Evolutionary conservation across 2,888 invertebrate species (phyloP).

Genomic region (Malthinus seriepunctatus): DNA sequence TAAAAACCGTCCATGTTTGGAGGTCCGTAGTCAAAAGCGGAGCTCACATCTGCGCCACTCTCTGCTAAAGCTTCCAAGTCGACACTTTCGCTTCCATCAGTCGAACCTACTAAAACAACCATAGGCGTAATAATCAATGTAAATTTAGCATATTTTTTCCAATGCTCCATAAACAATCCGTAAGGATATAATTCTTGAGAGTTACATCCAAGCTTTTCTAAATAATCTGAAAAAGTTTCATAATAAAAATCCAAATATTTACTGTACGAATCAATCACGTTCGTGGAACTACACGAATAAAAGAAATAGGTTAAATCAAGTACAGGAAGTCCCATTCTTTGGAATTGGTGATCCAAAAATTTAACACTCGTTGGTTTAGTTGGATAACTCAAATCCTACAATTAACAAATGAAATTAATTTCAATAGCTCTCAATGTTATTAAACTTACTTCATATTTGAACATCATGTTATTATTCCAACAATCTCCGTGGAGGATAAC

Average conservation of each 20-base stretch:
- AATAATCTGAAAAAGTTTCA: constrained; percentile 33
- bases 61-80: no score
- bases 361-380: background rate
- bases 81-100: no score
- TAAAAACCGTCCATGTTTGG: no score
- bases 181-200: constrained; percentile 40
- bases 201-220: constrained; percentile 39
- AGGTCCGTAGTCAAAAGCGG: no score
- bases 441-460: constrained; percentile 39
- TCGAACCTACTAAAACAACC: no score
- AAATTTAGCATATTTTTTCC: constrained; percentile 30
- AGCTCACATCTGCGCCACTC: no score
- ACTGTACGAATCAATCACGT: constrained; percentile 38
- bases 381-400: constrained; percentile 4
- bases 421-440: background rate
- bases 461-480: constrained; percentile 47
- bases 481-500: constrained; percentile 43
- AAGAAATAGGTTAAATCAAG: constrained; percentile 44
- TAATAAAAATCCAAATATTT: constrained; percentile 42
- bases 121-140: constrained; percentile 28
- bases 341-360: constrained; percentile 35
- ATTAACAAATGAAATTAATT: background rate
- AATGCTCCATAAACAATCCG: constrained; percentile 33
- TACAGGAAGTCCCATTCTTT: constrained; percentile 32
- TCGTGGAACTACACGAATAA: constrained; percentile 37